Conservation (phyloP, 2,113 vertebrate genomes). For the Lates calcarifer region DNA sequence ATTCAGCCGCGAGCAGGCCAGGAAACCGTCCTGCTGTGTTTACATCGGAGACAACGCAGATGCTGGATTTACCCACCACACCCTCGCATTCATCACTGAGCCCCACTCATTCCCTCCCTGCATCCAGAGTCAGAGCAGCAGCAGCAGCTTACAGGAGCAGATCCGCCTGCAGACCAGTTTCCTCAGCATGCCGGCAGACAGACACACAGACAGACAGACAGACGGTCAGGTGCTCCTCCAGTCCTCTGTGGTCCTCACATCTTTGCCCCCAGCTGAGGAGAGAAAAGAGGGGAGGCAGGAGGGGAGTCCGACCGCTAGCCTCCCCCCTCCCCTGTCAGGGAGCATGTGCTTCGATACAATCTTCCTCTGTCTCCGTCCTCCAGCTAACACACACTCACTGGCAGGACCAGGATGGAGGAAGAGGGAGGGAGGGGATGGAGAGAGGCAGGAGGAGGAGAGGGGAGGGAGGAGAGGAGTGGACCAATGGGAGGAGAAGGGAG, state of each 20-base stretch:
- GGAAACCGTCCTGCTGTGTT: slow-evolving; percentile 20
- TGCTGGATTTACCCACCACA: slow-evolving; percentile 7
- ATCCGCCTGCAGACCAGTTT: slow-evolving; percentile 90
- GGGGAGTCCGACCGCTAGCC: not conserved
- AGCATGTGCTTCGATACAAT: slow-evolving; percentile 33
- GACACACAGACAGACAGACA: slow-evolving; percentile 37
- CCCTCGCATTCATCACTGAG: not conserved
- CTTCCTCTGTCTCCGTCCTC: slow-evolving; percentile 43
- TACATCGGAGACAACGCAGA: not conserved
- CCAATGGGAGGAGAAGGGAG: slow-evolving; percentile 35
- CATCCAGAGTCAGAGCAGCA: slow-evolving; percentile 29
- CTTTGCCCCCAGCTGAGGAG: slow-evolving; percentile 11
- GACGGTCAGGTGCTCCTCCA: slow-evolving; percentile 33
- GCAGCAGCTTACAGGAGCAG: slow-evolving; percentile 87
- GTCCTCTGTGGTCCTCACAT: slow-evolving; percentile 46
- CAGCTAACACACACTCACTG: slow-evolving; percentile 16
- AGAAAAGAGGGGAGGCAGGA: slow-evolving; percentile 23
- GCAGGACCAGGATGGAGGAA: slow-evolving; percentile 35
- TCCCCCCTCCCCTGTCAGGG: slow-evolving; percentile 28
- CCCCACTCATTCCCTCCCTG: not conserved
- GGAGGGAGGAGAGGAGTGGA: not conserved
- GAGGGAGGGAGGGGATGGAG: slow-evolving; percentile 27
- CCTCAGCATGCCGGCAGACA: slow-evolving; percentile 86
- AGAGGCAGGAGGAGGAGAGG: not conserved
- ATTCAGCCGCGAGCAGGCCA: slow-evolving; percentile 2